A percentile compares a stretch with the other conserved stretches of the same genome.
Conservation (phyloP, 2,888 invertebrate genomes). For the Agonopterix alstromeriana region DNA sequence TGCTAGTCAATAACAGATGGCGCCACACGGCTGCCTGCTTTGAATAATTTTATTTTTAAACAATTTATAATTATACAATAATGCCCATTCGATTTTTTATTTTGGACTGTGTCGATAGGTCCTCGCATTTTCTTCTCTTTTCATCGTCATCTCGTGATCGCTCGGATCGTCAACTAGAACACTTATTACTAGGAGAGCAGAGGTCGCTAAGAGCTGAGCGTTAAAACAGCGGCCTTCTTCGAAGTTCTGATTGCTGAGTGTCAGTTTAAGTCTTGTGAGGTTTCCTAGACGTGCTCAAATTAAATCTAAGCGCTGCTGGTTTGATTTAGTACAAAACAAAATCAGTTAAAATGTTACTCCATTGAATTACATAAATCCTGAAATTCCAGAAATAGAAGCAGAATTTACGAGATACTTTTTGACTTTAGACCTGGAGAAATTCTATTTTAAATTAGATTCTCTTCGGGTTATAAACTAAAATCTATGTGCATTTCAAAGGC, state of each 20-base stretch:
- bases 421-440: too few species aligned
- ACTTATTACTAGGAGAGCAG: conserved; percentile 58
- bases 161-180: conserved; percentile 74
- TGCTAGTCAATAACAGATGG: conserved; percentile 63
- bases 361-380: too few species aligned
- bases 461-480: conserved; percentile 3
- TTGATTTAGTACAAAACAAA: too few species aligned
- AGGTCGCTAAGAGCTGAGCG: conserved; percentile 28
- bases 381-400: not conserved
- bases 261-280: conserved; percentile 39
- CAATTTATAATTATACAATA: conserved; percentile 17
- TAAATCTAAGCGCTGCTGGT: not conserved
- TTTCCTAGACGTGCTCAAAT: conserved; percentile 15
- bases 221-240: conserved; percentile 26
- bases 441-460: not conserved
- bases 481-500: conserved; percentile 8
- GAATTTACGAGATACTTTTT: too few species aligned
- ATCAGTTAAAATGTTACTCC: too few species aligned
- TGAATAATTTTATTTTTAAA: conserved; percentile 8
- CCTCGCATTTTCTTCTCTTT: conserved; percentile 8
- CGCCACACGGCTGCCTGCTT: conserved; percentile 24
- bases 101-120: conserved; percentile 4
- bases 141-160: conserved; percentile 47
- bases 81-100: conserved; percentile 5
- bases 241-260: conserved; percentile 36